A percentile compares a stretch with the other conserved stretches of the same genome.
These are phyloP conservation scores for Ommatoiulus sabulosus DNA, from an alignment of 2,888 invertebrate species.

Conservation along the genomic window DNA sequence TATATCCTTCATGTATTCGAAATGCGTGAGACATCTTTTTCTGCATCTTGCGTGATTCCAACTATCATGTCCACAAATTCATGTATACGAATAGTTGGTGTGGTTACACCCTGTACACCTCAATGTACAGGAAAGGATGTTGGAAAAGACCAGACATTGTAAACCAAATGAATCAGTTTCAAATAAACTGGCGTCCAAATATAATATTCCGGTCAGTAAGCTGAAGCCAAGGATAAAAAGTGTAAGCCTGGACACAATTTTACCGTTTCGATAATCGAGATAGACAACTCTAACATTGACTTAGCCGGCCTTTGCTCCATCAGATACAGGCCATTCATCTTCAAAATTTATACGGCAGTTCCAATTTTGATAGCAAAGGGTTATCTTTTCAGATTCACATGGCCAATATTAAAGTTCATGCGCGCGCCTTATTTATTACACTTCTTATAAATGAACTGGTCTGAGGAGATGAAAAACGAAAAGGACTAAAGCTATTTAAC, in stretches of 20 bases:
- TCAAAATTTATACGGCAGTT: background rate
- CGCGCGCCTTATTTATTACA: background rate
- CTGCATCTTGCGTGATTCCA: no score
- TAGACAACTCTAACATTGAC: background rate
- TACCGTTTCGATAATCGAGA: constrained; percentile 14
- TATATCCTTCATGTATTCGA: no score
- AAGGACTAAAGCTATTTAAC: background rate
- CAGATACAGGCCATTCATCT: constrained; percentile 15
- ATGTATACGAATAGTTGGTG: no score
- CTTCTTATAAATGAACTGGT: background rate
- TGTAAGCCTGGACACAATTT: background rate
- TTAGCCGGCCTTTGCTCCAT: background rate
- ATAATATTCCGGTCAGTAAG: background rate
- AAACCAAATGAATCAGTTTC: constrained; percentile 10
- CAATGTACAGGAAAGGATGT: no score
- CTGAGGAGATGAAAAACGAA: background rate
- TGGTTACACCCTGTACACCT: no score
- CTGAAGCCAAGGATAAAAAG: background rate
- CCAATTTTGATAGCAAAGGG: constrained; percentile 28
- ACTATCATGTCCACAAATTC: no score
- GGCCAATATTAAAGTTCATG: constrained; percentile 9
- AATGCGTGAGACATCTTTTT: no score
- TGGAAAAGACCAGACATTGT: background rate
- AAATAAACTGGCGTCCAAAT: background rate
- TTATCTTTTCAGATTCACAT: background rate